Evolutionary conservation across 2,113 vertebrate genomes (phyloP).

Genomic region (Gopherus evgoodei): DNA sequence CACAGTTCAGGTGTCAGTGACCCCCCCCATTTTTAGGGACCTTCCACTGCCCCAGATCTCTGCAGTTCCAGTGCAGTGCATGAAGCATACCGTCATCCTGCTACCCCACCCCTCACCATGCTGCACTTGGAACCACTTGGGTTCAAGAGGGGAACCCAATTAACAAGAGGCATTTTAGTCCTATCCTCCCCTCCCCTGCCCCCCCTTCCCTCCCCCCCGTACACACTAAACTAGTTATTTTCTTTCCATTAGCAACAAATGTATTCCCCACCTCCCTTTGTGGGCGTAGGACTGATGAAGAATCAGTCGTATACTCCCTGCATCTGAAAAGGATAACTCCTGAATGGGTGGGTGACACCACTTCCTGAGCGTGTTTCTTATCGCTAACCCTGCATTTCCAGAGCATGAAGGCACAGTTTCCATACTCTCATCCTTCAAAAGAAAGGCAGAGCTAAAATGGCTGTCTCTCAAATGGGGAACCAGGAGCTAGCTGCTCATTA

Average conservation of each 20-base stretch:
- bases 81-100: fast-evolving
- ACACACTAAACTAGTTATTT: background rate
- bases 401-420: constrained; percentile 70
- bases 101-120: background rate
- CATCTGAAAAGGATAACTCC: constrained; percentile 53
- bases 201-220: too few relatives aligned
- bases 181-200: too few relatives aligned
- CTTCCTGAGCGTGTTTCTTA: constrained; percentile 73
- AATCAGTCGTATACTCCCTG: fast-evolving
- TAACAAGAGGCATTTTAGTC: background rate
- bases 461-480: constrained; percentile 15
- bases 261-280: background rate
- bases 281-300: background rate
- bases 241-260: background rate
- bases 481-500: fast-evolving
- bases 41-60: background rate
- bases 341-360: constrained; percentile 55
- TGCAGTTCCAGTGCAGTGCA: background rate
- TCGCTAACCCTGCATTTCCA: constrained; percentile 58
- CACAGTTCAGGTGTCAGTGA: too few relatives aligned
- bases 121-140: background rate
- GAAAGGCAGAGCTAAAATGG: constrained; percentile 30
- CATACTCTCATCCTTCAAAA: constrained; percentile 60
- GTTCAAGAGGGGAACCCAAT: background rate
- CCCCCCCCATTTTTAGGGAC: too few relatives aligned